phyloP scores from a whole-genome alignment of 1,140 invertebrate species.

The Diachasma alloeum region DNA sequence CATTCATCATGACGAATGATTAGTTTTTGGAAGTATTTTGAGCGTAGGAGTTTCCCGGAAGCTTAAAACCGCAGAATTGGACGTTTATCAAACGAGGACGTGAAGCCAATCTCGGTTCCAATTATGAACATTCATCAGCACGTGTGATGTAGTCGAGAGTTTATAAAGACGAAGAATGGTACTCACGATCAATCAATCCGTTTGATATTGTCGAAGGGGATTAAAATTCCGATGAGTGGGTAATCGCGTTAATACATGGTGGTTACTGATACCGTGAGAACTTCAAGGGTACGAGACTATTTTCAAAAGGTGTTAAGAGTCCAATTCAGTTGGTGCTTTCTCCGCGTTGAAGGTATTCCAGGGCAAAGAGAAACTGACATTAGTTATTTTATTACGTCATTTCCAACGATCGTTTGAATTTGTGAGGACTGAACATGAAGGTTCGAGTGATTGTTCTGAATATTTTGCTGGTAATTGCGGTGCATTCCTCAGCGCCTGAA shows the following conservation, averaged over 20 bases:
- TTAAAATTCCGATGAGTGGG: not conserved
- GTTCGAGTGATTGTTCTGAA: not conserved
- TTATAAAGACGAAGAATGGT: too few species aligned
- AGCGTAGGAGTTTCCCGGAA: too few species aligned
- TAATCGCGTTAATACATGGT: constrained; percentile 8
- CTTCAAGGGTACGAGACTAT: too few species aligned
- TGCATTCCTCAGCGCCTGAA: not conserved
- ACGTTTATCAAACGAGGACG: too few species aligned
- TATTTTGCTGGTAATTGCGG: not conserved
- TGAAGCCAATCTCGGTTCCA: too few species aligned
- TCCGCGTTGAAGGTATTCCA: not conserved
- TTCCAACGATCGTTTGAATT: not conserved
- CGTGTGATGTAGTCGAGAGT: too few species aligned
- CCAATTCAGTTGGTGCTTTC: not conserved
- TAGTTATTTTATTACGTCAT: not conserved
- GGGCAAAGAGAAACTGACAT: not conserved
- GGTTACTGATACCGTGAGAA: not conserved
- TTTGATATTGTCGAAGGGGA: constrained; percentile 13
- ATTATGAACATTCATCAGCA: too few species aligned
- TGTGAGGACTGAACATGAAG: not conserved
- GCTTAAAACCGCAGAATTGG: too few species aligned
- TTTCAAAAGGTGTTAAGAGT: not conserved
- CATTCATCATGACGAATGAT: too few species aligned
- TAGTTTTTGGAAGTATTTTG: too few species aligned
- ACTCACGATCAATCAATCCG: not conserved